A percentile compares a stretch with the other conserved stretches of the same genome.
phyloP scores from a whole-genome alignment of 1,140 invertebrate species.

The Bombyx mandarina region DNA sequence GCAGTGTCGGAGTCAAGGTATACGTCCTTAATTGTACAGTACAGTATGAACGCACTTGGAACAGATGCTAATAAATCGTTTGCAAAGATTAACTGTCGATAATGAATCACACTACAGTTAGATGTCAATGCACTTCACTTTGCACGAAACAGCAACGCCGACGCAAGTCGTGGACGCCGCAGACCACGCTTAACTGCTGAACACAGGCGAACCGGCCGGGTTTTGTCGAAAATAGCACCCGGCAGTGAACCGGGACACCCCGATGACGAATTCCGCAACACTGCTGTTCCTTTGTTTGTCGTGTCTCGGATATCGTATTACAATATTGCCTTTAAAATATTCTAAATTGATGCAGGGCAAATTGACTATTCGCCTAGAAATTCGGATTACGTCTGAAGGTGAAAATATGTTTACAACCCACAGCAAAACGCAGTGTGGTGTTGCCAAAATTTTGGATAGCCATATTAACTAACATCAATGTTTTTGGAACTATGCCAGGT shows the following conservation, averaged over 20 bases:
- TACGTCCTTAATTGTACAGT: constrained; percentile 34
- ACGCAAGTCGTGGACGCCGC: constrained; percentile 43
- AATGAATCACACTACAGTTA: constrained; percentile 66
- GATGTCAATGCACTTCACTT: constrained; percentile 65
- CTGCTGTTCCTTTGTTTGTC: constrained; percentile 30
- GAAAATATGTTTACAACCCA: constrained; percentile 46
- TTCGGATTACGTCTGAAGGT: constrained; percentile 40
- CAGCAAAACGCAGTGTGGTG: constrained; percentile 24
- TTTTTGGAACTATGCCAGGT: constrained; percentile 44
- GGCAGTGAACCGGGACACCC: constrained; percentile 56
- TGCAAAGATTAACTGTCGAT: constrained; percentile 38
- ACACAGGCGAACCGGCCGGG: constrained; percentile 47
- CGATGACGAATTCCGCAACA: constrained; percentile 44
- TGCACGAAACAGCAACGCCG: constrained; percentile 40
- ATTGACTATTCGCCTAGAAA: constrained; percentile 13
- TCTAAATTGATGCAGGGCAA: constrained; percentile 1
- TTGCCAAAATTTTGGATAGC: constrained; percentile 51
- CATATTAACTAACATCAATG: constrained; percentile 26
- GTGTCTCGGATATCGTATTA: constrained; percentile 19
- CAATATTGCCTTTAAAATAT: constrained; percentile 6
- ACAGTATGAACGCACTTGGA: constrained; percentile 49
- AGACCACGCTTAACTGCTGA: constrained; percentile 47
- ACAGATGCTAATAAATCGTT: constrained; percentile 48
- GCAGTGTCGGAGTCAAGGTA: constrained; percentile 59
- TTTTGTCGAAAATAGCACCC: constrained; percentile 60